These are phyloP conservation scores for Narcine bancroftii DNA, from an alignment of 2,113 vertebrate species.

Conservation along the genomic window DNA sequence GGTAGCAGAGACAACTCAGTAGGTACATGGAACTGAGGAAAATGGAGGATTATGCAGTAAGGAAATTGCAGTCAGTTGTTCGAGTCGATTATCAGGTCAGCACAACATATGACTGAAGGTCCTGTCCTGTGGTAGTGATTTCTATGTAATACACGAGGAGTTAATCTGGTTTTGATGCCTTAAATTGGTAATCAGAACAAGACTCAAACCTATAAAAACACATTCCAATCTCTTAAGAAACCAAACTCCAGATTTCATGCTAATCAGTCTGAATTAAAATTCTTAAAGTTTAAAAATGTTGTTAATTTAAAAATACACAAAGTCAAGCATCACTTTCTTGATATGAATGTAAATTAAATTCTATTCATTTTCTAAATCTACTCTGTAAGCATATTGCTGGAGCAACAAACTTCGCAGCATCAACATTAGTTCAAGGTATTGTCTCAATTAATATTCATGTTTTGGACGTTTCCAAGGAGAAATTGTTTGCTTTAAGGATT, in stretches of 20 bases:
- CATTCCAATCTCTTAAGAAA: not conserved
- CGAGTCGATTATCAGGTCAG: no score
- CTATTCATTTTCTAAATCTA: not conserved
- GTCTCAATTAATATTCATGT: not conserved
- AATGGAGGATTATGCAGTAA: no score
- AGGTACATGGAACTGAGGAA: no score
- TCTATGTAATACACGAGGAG: no score
- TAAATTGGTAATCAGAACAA: not conserved
- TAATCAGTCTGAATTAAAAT: not conserved
- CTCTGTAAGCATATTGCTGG: not conserved
- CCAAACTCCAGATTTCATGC: not conserved
- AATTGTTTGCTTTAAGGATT: not conserved
- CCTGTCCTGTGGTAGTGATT: no score
- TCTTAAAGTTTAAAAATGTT: not conserved
- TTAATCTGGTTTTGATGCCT: not conserved
- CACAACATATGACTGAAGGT: no score
- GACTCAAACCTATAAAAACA: not conserved
- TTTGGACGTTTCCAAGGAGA: not conserved
- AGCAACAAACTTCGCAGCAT: not conserved
- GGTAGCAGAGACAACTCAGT: no score
- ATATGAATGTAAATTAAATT: not conserved
- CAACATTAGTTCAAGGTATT: not conserved
- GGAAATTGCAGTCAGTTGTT: no score
- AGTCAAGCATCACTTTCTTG: not conserved
- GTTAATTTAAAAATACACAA: not conserved